These are phyloP conservation scores for Acinonyx jubatus DNA, from an alignment of 2,113 vertebrate species.

Conservation along the genomic window DNA sequence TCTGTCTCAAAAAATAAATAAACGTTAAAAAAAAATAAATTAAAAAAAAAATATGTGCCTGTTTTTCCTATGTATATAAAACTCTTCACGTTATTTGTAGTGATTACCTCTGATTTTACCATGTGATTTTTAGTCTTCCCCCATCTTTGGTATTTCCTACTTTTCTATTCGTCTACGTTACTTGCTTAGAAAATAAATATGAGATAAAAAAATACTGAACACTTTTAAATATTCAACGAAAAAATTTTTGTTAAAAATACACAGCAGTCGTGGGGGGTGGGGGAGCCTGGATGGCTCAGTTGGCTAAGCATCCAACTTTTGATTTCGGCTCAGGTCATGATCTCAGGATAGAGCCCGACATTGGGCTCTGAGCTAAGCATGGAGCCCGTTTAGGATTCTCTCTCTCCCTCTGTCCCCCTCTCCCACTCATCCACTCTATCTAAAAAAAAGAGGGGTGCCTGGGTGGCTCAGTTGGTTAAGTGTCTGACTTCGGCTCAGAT, in stretches of 20 bases:
- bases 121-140: neutral
- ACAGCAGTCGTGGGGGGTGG: neutral
- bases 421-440: too few relatives aligned
- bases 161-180: neutral
- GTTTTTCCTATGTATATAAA: neutral
- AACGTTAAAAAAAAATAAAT: too few relatives aligned
- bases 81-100: neutral
- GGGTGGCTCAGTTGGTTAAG: too few relatives aligned
- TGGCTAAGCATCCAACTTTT: too few relatives aligned
- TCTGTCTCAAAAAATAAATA: neutral
- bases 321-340: too few relatives aligned
- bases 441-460: too few relatives aligned
- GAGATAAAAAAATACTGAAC: neutral
- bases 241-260: neutral
- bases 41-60: neutral
- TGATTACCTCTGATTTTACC: neutral
- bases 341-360: too few relatives aligned
- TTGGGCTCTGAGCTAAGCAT: too few relatives aligned
- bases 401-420: too few relatives aligned
- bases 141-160: neutral
- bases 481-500: too few relatives aligned
- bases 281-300: too few relatives aligned
- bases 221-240: neutral
- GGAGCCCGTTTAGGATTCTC: too few relatives aligned
- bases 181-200: neutral